These are phyloP conservation scores for Lamellibrachia satsuma DNA, from an alignment of 2,888 invertebrate species.

Conservation along the genomic window DNA sequence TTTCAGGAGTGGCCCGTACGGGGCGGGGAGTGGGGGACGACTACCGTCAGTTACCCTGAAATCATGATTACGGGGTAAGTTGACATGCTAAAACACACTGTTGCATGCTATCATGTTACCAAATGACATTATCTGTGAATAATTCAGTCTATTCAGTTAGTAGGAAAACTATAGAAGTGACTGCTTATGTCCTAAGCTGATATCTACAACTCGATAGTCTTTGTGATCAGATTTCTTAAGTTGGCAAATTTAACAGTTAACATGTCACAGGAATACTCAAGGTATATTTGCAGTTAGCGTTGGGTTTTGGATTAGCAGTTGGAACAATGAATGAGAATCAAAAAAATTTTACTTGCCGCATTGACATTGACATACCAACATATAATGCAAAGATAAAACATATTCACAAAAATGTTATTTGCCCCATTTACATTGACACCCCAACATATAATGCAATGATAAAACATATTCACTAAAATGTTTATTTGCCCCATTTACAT, in stretches of 20 bases:
- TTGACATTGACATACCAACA: too few species aligned
- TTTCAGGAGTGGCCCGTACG: slow-evolving; percentile 89
- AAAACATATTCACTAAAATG: too few species aligned
- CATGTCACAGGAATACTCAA: neutral
- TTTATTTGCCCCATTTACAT: too few species aligned
- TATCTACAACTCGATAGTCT: neutral
- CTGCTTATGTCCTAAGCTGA: neutral
- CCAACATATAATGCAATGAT: too few species aligned
- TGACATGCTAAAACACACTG: neutral
- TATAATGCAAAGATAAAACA: too few species aligned
- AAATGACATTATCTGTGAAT: neutral
- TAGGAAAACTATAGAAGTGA: neutral
- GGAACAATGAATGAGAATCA: too few species aligned
- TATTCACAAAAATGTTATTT: too few species aligned
- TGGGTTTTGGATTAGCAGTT: neutral
- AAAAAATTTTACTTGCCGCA: too few species aligned
- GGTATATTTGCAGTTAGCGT: neutral
- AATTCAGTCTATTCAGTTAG: neutral
- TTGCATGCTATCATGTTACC: neutral
- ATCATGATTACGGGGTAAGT: slow-evolving; percentile 94
- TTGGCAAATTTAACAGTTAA: neutral
- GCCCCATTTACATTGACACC: too few species aligned
- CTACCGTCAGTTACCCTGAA: slow-evolving; percentile 96
- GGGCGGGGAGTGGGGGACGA: slow-evolving; percentile 95
- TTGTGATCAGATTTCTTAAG: neutral